These are phyloP conservation scores for Cyprichromis sp. DNA, from an alignment of 2,113 vertebrate species.

Conservation along the genomic window DNA sequence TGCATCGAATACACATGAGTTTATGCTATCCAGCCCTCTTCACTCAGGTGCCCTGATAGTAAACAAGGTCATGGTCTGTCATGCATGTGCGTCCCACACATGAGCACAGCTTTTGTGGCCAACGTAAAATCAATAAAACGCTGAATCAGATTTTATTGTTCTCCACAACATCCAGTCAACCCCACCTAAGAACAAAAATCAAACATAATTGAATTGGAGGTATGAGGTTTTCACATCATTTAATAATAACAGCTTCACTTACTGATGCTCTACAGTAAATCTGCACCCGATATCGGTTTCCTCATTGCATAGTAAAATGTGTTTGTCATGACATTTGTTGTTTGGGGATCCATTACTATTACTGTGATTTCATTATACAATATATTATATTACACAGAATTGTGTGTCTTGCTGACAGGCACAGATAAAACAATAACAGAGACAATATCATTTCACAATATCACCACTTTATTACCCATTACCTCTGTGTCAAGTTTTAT, in stretches of 20 bases:
- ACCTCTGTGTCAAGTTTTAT: neutral
- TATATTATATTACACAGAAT: neutral
- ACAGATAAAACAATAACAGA: fast-evolving
- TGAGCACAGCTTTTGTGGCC: neutral
- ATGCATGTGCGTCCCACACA: neutral
- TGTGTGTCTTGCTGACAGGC: neutral
- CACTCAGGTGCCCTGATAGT: neutral
- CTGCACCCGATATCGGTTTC: neutral
- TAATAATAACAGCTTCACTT: neutral
- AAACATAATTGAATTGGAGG: neutral
- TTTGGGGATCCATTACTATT: neutral
- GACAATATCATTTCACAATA: neutral
- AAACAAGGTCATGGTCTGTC: neutral
- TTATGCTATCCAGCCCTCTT: neutral
- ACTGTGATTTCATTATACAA: neutral
- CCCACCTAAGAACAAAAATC: neutral
- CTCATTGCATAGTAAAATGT: neutral
- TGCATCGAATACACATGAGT: neutral
- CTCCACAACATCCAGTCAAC: neutral
- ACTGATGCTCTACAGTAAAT: neutral
- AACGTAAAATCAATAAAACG: neutral
- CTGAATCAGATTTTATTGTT: neutral
- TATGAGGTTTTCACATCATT: neutral
- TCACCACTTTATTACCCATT: neutral
- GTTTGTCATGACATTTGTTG: neutral